A percentile compares a stretch with the other conserved stretches of the same genome.
Conservation (phyloP, 2,888 invertebrate species). For the Netelia inedita region DNA sequence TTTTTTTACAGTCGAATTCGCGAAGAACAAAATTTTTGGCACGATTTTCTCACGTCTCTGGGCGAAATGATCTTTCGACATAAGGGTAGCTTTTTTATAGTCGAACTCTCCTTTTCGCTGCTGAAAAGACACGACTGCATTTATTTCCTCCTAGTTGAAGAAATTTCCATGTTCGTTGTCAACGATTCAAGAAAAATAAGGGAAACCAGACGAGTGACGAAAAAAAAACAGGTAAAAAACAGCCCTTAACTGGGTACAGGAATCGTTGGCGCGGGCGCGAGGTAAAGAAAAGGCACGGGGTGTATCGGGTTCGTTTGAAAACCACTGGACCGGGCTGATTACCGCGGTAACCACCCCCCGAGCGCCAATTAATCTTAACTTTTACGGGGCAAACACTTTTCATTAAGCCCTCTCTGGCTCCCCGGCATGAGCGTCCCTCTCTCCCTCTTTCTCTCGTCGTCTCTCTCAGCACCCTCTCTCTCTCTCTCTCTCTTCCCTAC, state of each 20-base stretch:
- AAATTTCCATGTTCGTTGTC: too few species aligned
- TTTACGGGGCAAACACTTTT: constrained; percentile 85
- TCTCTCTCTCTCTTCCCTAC: constrained; percentile 40
- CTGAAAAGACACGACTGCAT: too few species aligned
- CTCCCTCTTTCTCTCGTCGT: constrained; percentile 44
- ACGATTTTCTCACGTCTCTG: too few species aligned
- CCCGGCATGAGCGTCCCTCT: constrained; percentile 66
- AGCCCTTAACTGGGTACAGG: too few species aligned
- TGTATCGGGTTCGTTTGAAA: constrained; percentile 76
- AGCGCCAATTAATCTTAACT: constrained; percentile 85
- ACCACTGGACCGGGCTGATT: constrained; percentile 83
- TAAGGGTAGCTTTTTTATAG: too few species aligned
- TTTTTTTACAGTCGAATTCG: too few species aligned
- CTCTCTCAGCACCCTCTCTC: constrained; percentile 47
- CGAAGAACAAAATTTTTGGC: too few species aligned
- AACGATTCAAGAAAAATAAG: too few species aligned
- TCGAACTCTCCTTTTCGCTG: too few species aligned
- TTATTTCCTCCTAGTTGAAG: too few species aligned
- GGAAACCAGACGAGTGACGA: neutral
- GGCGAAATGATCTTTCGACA: too few species aligned
- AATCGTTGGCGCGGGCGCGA: too few species aligned
- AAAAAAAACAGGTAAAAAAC: neutral
- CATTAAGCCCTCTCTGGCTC: constrained; percentile 82
- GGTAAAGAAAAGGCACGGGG: constrained; percentile 2
- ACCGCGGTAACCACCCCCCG: constrained; percentile 84